These are phyloP conservation scores for Ciona savignyi DNA, from an alignment of 23 tunicate species.

Conservation along the genomic window DNA sequence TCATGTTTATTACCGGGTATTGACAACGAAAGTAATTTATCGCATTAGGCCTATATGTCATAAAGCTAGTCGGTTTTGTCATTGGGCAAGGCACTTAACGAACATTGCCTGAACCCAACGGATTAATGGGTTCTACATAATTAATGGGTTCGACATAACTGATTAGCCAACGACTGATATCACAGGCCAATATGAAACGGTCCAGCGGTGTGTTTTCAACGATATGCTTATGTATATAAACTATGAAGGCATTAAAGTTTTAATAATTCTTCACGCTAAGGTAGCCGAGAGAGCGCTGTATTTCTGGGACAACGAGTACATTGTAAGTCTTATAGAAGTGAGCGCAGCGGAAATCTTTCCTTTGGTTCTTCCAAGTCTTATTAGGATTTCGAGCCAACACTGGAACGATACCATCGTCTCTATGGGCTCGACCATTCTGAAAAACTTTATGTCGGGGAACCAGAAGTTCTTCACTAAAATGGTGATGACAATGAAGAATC, in stretches of 20 bases:
- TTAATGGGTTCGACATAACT: no score
- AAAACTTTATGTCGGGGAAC: constrained; percentile 45
- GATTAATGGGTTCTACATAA: no score
- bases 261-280: not conserved
- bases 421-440: constrained; percentile 35
- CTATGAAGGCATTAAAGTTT: not conserved
- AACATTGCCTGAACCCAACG: no score
- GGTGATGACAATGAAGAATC: constrained; percentile 4
- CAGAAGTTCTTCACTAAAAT: constrained; percentile 23
- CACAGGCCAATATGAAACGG: no score
- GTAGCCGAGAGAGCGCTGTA: constrained; percentile 56
- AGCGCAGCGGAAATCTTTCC: constrained; percentile 34
- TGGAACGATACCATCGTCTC: constrained; percentile 48
- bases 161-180: no score
- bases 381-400: constrained; percentile 26
- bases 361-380: constrained; percentile 28
- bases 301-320: constrained; percentile 88
- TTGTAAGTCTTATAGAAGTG: constrained; percentile 50
- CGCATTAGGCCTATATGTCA: no score
- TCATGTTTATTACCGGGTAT: no score
- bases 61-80: no score
- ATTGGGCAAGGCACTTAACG: no score
- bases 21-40: no score
- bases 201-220: no score
- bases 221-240: no score